Base-by-base conservation (phyloP, 2,888 invertebrate genomes). In the Drosophila mulleri region DNA sequence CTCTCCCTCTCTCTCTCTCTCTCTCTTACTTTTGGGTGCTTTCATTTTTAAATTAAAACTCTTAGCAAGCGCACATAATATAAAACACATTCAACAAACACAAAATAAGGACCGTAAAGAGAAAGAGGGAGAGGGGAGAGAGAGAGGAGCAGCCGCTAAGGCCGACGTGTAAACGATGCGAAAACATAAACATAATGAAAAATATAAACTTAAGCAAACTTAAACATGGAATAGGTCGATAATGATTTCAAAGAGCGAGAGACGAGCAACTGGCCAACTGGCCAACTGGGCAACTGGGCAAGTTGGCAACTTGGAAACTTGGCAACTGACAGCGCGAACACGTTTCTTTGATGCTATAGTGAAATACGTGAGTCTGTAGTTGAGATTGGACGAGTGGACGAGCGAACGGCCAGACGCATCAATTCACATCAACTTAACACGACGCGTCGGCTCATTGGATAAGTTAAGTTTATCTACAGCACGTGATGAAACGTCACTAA, bases 121-220 rank as follows among this genome's bases (percentile, higher is more conserved):
- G 7, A n/a, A n/a, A n/a, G n/a, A n/a, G n/a, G n/a, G n/a, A n/a
- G 29, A 37, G 47, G 47, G 23, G 37, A 16, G 32, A 45, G 4
- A 37, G 41, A 47, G 47, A 23, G 37, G 12, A 20, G 53, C 48
- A 26, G 66, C 60, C 57, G 44, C 45, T 45, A 48, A 70, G 67
- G 71, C 53, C 68, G 72, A 81, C 62, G 79, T 75, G 79, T 78
- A 82, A 82, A 83, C 84, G 84, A 82, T 81, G 84, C 82, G 76
- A 67, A 71, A 82, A 84, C 79, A 82, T 82, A 82, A 82, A 82
- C 84, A 84, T 84, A 83, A 84, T 82, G 82, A 82, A 84, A 83
- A 68, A 82, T 79, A 82, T 77, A 82, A 82, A 77, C 82, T 77
- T 79, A 77, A 72, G 75, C 65, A 71, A 83, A 83, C 77, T 84